A percentile compares a stretch with the other conserved stretches of the same genome.
phyloP scores from a whole-genome alignment of 2,888 invertebrate species.

The Drosophila maculinotata region DNA sequence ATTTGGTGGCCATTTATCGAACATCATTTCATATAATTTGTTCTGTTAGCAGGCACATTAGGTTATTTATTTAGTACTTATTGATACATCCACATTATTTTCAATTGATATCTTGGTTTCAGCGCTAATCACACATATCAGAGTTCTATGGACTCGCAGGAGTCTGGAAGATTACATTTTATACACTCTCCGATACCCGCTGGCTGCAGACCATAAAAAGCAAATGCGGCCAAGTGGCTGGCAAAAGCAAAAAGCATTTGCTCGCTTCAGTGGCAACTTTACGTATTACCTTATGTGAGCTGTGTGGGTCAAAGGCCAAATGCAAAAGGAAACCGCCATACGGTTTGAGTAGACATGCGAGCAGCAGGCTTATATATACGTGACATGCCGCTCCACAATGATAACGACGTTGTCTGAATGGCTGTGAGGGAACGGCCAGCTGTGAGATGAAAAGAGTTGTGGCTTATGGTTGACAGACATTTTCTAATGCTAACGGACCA shows the following conservation, averaged over 20 bases:
- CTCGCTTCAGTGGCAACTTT: constrained; percentile 41
- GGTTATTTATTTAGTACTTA: constrained; percentile 18
- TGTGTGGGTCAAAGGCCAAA: constrained; percentile 57
- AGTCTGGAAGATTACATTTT: constrained; percentile 48
- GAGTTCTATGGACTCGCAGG: constrained; percentile 42
- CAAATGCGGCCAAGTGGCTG: constrained; percentile 63
- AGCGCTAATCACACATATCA: constrained; percentile 50
- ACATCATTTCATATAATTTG: constrained; percentile 23
- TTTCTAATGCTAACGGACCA: constrained; percentile 39
- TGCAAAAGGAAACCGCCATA: constrained; percentile 65
- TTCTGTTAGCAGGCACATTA: constrained; percentile 19
- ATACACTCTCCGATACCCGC: constrained; percentile 38
- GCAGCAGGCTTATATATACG: constrained; percentile 59
- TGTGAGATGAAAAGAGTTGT: constrained; percentile 24
- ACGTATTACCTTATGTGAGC: constrained; percentile 36
- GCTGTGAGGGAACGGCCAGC: background rate
- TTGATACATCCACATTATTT: constrained; percentile 32
- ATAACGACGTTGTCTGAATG: constrained; percentile 60
- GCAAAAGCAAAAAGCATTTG: constrained; percentile 55
- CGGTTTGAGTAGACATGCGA: constrained; percentile 51
- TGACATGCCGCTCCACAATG: constrained; percentile 57
- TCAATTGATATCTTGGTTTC: constrained; percentile 19
- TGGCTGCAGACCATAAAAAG: constrained; percentile 49
- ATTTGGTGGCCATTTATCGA: constrained; percentile 29
- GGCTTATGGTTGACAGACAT: constrained; percentile 52